These are phyloP conservation scores for Nomada fabriciana DNA, from an alignment of 2,888 invertebrate species.

Conservation along the genomic window DNA sequence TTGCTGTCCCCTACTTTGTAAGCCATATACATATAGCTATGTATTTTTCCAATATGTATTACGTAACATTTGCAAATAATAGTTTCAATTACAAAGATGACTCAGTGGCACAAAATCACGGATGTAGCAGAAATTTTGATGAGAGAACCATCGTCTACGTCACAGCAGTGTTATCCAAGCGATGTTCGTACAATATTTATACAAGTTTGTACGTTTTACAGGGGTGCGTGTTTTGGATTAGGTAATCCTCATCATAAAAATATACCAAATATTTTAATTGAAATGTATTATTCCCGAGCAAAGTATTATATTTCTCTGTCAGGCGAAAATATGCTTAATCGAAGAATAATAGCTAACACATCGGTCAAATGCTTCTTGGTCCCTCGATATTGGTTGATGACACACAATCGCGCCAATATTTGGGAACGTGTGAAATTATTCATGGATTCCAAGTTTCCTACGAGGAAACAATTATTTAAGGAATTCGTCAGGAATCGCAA, in stretches of 20 bases:
- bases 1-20: no score
- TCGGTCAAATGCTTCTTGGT: conserved; percentile 88
- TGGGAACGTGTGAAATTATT: conserved; percentile 88
- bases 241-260: conserved; percentile 77
- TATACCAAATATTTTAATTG: background rate
- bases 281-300: background rate
- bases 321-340: conserved; percentile 88
- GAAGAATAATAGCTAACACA: conserved; percentile 88
- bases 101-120: conserved; percentile 81
- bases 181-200: conserved; percentile 82
- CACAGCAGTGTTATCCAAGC: conserved; percentile 70
- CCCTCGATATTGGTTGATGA: conserved; percentile 89
- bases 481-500: conserved; percentile 85
- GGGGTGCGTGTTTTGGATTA: conserved; percentile 89
- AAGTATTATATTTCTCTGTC: background rate
- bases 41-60: no score
- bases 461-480: conserved; percentile 86
- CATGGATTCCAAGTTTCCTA: conserved; percentile 87
- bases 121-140: conserved; percentile 78
- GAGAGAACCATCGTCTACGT: conserved; percentile 76
- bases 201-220: conserved; percentile 87
- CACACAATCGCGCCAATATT: conserved; percentile 88
- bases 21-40: no score
- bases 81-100: conserved; percentile 68
- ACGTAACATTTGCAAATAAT: background rate